Base-by-base conservation (phyloP, 2,888 invertebrate genomes). In the Papilio protenor region DNA sequence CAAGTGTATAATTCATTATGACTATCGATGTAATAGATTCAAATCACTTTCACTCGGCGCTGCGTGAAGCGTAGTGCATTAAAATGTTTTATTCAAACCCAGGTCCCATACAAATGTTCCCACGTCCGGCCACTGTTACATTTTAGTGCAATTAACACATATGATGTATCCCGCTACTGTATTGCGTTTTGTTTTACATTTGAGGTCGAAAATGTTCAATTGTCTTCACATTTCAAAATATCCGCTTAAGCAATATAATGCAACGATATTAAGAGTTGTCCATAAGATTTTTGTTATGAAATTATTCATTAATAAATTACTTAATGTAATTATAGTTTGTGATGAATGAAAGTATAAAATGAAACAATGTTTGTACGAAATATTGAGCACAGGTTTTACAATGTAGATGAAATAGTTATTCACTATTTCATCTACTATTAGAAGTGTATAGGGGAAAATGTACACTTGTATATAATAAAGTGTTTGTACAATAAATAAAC, bases 11-110 rank as follows among this genome's bases (percentile, higher is more conserved):
- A 40, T 23, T 47, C 27, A 47, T 47, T 45, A 11, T 21, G 27
- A 21, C 64, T 66, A 23, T 73, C 21, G 57, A 47, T 49, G 77
- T 73, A 73, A 45, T 70, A 49, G 47, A 70, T 75, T 66, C 33
- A 47, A 45, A 72, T 66, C 45, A 87, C 89, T 91, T 90, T 91
- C 90, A 88, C 88, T 90, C 86, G 87, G 85, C 88, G 89, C 88
- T 89, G 87, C 77, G 83, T 83, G 76, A 85, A 79, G 87, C 84
- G 89, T 90, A 89, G 89, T 90, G 89, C 88, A 90, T 84, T 89
- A 90, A 89, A 90, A 78, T 75, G 72, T 57, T 70, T 47, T 81
- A 82, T 85, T 87, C 85, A 86, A 86, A 87, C 87, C 88, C 83
- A 83, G 84, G 82, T 82, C 85, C 83, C 83, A 88, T 86, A 85